Percentiles rank a stretch among this genome's conserved stretches.
phyloP scores from a whole-genome alignment of 1,140 invertebrate species.

The Drosophila lowei region DNA sequence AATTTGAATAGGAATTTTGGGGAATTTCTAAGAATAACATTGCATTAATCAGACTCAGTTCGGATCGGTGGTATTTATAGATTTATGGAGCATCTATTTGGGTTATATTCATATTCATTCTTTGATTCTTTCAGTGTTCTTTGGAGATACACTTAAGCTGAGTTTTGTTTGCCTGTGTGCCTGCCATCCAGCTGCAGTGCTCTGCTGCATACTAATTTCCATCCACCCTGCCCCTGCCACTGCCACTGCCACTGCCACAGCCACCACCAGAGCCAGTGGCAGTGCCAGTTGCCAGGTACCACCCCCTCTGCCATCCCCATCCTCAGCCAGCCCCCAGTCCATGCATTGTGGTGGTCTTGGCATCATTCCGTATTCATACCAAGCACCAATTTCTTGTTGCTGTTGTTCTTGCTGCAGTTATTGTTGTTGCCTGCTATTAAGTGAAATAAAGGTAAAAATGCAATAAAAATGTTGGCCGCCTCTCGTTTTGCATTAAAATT shows the following conservation, averaged over 20 bases:
- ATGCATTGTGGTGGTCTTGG: slow-evolving; percentile 71
- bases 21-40: too few relatives aligned
- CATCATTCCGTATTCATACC: slow-evolving; percentile 81
- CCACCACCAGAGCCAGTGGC: background rate
- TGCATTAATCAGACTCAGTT: too few relatives aligned
- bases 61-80: too few relatives aligned
- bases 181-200: slow-evolving; percentile 53
- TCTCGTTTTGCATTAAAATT: slow-evolving; percentile 81
- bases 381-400: slow-evolving; percentile 76
- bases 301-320: background rate
- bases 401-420: slow-evolving; percentile 47
- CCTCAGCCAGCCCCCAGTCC: background rate
- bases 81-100: too few relatives aligned
- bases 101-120: too few relatives aligned
- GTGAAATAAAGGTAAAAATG: slow-evolving; percentile 79
- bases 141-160: slow-evolving; percentile 42
- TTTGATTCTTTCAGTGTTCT: slow-evolving; percentile 17
- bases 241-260: background rate
- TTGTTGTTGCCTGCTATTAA: slow-evolving; percentile 73
- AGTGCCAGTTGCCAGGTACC: background rate
- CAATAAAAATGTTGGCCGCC: slow-evolving; percentile 77
- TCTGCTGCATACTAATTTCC: slow-evolving; percentile 73
- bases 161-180: slow-evolving; percentile 42
- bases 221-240: slow-evolving; percentile 28
- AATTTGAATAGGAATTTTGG: too few relatives aligned